Evolutionary conservation across 2,888 invertebrate species (phyloP).

Genomic region (Cerastis rubricosa): DNA sequence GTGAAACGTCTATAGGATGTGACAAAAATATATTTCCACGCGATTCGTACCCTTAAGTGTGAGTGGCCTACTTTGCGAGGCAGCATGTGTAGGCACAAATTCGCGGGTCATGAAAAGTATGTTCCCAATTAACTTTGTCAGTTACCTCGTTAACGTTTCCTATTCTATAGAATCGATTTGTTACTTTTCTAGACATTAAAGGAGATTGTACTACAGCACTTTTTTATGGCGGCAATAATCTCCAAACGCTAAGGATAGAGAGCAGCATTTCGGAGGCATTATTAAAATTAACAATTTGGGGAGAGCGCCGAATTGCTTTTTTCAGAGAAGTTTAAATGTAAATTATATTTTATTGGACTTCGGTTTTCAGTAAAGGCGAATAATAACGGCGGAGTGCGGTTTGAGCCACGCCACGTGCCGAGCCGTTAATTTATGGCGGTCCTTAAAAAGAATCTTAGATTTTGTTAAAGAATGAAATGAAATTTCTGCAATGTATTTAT

Average conservation of each 20-base stretch:
- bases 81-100: not conserved
- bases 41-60: not conserved
- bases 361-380: constrained; percentile 59
- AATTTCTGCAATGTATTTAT: constrained; percentile 13
- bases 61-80: constrained; percentile 28
- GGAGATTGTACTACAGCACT: constrained; percentile 58
- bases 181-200: constrained; percentile 56
- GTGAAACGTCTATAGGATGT: constrained; percentile 9
- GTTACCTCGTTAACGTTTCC: constrained; percentile 29
- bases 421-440: constrained; percentile 35
- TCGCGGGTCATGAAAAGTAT: constrained; percentile 29
- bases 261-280: constrained; percentile 60
- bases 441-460: constrained; percentile 31
- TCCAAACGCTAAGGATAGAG: constrained; percentile 53
- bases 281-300: constrained; percentile 70
- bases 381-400: constrained; percentile 42
- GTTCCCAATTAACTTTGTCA: constrained; percentile 44
- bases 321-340: constrained; percentile 65
- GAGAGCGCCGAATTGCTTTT: constrained; percentile 63
- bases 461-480: constrained; percentile 11
- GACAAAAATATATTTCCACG: constrained; percentile 24
- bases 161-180: constrained; percentile 46
- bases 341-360: constrained; percentile 67
- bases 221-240: constrained; percentile 67
- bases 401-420: constrained; percentile 50